Percentiles rank a stretch among this genome's conserved stretches.
These are phyloP conservation scores for Spermophilus dauricus DNA, from an alignment of 2,113 vertebrate species.

Conservation along the genomic window DNA sequence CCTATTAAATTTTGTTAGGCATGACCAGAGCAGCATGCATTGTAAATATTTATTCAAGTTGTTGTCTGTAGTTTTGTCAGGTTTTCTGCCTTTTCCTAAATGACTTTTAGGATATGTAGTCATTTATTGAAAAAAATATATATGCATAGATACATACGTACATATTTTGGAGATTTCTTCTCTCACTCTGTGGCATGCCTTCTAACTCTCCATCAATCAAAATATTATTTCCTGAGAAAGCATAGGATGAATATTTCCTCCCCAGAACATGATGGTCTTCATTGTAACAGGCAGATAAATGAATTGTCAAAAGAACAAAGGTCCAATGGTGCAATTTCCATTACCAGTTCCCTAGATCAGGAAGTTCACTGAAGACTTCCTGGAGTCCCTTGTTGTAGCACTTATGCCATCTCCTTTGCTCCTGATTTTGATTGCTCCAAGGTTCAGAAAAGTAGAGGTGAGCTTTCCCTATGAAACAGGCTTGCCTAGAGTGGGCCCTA, in stretches of 20 bases:
- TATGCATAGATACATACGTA: background rate
- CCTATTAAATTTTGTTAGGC: background rate
- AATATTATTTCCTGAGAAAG: constrained; percentile 2
- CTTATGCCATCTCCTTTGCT: background rate
- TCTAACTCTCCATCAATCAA: background rate
- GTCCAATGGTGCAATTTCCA: background rate
- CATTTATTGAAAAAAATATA: background rate
- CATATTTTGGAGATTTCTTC: background rate
- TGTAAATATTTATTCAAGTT: background rate
- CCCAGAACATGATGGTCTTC: background rate
- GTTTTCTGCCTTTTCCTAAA: background rate
- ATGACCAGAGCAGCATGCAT: background rate
- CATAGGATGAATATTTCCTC: background rate
- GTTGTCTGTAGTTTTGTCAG: background rate
- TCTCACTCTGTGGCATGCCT: background rate
- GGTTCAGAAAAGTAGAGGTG: background rate
- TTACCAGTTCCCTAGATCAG: background rate
- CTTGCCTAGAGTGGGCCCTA: background rate
- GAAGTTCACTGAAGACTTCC: background rate
- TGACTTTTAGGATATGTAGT: background rate
- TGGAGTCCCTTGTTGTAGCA: background rate
- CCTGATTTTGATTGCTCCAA: background rate
- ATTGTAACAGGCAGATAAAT: background rate
- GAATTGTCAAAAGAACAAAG: background rate
- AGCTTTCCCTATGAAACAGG: background rate